These are phyloP conservation scores for Ornithoptera priamus DNA, from an alignment of 2,888 invertebrate species.

Conservation along the genomic window DNA sequence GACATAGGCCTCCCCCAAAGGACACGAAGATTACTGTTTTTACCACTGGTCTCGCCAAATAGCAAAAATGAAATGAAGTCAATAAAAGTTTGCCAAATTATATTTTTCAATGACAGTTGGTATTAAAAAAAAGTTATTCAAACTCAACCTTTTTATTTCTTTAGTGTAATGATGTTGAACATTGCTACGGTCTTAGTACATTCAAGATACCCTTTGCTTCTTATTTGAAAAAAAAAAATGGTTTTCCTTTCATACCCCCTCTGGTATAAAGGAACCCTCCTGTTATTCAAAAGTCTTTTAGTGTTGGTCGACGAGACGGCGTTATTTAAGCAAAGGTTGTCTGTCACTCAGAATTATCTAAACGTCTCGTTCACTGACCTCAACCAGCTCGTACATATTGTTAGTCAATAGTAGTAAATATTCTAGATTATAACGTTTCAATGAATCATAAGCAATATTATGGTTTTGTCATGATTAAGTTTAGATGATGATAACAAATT, in stretches of 20 bases:
- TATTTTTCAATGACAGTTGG: not conserved
- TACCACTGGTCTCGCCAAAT: too few species aligned
- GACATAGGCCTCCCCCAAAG: too few species aligned
- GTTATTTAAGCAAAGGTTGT: constrained; percentile 35
- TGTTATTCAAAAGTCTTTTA: constrained; percentile 71
- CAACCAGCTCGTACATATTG: constrained; percentile 15
- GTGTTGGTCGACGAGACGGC: constrained; percentile 48
- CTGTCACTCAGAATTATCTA: constrained; percentile 32
- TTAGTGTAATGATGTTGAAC: constrained; percentile 72
- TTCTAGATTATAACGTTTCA: not conserved
- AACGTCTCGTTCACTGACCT: constrained; percentile 24
- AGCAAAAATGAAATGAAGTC: too few species aligned
- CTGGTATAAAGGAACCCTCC: constrained; percentile 67
- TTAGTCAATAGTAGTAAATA: not conserved
- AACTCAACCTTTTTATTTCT: constrained; percentile 50
- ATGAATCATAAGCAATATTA: not conserved
- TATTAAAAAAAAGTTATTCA: constrained; percentile 50
- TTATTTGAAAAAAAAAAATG: constrained; percentile 68
- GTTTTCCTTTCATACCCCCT: constrained; percentile 64
- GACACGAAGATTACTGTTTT: too few species aligned
- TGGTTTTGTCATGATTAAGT: not conserved
- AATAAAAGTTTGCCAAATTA: too few species aligned
- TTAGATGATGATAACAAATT: not conserved
- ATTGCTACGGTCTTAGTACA: constrained; percentile 66
- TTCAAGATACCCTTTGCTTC: constrained; percentile 62